Conservation (phyloP, 2,797 vertebrate genomes). For the Helicolenus hilgendorfi region DNA sequence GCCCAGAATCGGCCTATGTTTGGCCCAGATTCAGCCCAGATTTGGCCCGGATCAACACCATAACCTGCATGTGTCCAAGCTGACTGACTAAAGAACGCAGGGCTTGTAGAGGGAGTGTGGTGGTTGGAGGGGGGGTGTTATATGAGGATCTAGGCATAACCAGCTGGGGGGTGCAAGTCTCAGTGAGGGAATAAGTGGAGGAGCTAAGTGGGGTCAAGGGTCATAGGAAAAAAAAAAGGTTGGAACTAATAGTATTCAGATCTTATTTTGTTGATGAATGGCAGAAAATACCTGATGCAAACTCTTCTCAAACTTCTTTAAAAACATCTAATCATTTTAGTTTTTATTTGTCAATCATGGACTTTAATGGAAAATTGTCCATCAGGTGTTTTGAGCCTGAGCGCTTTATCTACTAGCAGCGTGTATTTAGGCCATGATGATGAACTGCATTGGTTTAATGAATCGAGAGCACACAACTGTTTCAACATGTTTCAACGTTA, state of each 20-base stretch:
- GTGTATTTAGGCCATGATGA: constrained; percentile 48
- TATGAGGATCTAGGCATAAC: constrained; percentile 75
- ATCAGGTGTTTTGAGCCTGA: constrained; percentile 81
- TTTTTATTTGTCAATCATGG: background rate
- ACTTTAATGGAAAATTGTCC: background rate
- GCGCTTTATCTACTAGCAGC: constrained; percentile 7
- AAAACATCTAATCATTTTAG: background rate
- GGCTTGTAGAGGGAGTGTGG: constrained; percentile 61
- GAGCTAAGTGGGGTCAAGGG: constrained; percentile 60
- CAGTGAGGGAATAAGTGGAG: constrained; percentile 49
- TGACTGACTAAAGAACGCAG: constrained; percentile 76
- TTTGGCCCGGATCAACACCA: constrained; percentile 79
- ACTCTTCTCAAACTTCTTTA: background rate
- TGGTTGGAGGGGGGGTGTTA: constrained; percentile 51
- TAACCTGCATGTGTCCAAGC: constrained; percentile 79
- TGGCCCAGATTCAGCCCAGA: constrained; percentile 78
- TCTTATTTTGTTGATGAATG: constrained; percentile 24
- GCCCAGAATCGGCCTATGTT: constrained; percentile 35
- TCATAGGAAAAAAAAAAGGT: constrained; percentile 41
- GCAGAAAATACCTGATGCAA: constrained; percentile 82
- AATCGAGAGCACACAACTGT: constrained; percentile 28
- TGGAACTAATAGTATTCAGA: constrained; percentile 12
- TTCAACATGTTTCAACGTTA: background rate
- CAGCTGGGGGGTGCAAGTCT: constrained; percentile 69
- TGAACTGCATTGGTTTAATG: constrained; percentile 59